Percentiles rank a stretch among this genome's conserved stretches.
Evolutionary conservation across 2,888 invertebrate species (phyloP).

Genomic region (Galeruca laticollis): DNA sequence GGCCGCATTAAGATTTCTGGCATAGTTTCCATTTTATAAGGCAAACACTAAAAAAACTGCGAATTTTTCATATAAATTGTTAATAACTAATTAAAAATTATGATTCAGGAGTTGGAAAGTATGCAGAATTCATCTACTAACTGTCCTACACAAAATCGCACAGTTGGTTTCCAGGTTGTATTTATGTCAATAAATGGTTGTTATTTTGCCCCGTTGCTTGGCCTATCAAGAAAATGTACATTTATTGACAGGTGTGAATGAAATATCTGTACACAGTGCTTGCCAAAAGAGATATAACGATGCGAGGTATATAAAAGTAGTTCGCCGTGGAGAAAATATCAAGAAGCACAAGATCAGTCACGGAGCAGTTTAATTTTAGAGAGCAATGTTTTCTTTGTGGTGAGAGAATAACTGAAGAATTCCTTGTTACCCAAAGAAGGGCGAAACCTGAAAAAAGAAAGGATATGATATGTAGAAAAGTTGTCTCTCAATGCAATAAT

Average conservation of each 20-base stretch:
- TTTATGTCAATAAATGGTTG: too few relatives aligned
- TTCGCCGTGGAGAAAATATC: slow-evolving; percentile 11
- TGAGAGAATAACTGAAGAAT: slow-evolving; percentile 21
- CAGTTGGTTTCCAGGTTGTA: too few relatives aligned
- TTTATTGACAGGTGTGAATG: neutral
- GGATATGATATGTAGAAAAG: slow-evolving; percentile 16
- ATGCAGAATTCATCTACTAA: too few relatives aligned
- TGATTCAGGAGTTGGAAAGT: too few relatives aligned
- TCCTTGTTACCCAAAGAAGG: slow-evolving; percentile 23
- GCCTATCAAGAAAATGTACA: too few relatives aligned
- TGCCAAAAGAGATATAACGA: slow-evolving; percentile 21
- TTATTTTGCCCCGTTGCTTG: too few relatives aligned
- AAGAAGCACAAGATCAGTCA: slow-evolving; percentile 18
- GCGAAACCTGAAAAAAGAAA: slow-evolving; percentile 21
- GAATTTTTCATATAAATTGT: too few relatives aligned
- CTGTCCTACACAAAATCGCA: too few relatives aligned
- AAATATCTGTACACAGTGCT: slow-evolving; percentile 11
- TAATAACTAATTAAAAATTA: too few relatives aligned
- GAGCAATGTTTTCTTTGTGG: slow-evolving; percentile 24
- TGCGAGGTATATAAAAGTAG: slow-evolving; percentile 13
- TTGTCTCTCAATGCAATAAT: slow-evolving; percentile 9
- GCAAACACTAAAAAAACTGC: too few relatives aligned
- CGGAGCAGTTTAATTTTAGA: slow-evolving; percentile 25
- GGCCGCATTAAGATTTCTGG: too few relatives aligned
- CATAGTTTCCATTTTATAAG: too few relatives aligned